phyloP scores from a whole-genome alignment of 1,140 invertebrate species.

The Probaryconus sp. region DNA sequence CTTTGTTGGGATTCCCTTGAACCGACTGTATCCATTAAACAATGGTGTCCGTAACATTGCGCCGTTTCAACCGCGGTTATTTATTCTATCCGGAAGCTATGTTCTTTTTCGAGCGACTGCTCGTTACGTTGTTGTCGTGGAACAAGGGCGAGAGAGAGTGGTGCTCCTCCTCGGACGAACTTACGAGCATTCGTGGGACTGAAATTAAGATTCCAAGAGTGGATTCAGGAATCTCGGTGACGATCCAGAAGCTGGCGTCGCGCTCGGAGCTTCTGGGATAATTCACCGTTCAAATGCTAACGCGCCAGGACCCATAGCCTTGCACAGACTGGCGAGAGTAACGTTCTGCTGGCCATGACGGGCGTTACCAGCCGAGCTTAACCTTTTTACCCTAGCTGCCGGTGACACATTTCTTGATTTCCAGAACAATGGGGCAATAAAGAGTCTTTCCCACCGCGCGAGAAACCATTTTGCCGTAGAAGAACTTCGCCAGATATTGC shows the following conservation, averaged over 20 bases:
- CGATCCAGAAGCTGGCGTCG: constrained; percentile 52
- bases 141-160: constrained; percentile 21
- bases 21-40: constrained; percentile 15
- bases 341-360: constrained; percentile 72
- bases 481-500: constrained; percentile 26
- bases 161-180: constrained; percentile 34
- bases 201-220: constrained; percentile 70
- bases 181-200: constrained; percentile 40
- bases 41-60: constrained; percentile 19
- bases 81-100: constrained; percentile 43
- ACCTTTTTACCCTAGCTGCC: constrained; percentile 75
- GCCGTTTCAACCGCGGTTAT: constrained; percentile 9
- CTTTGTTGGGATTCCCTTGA: too few relatives aligned
- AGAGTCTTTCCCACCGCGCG: constrained; percentile 47
- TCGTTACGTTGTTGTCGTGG: constrained; percentile 33
- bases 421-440: constrained; percentile 76
- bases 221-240: constrained; percentile 57
- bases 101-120: constrained; percentile 10
- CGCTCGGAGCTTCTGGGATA: constrained; percentile 63
- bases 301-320: constrained; percentile 29
- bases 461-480: constrained; percentile 16
- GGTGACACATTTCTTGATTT: constrained; percentile 78
- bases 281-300: constrained; percentile 69
- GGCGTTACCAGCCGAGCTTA: constrained; percentile 62
- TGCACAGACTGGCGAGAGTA: constrained; percentile 62